phyloP scores from a whole-genome alignment of 2,113 vertebrate genomes.

The Coracopsis vasa region DNA sequence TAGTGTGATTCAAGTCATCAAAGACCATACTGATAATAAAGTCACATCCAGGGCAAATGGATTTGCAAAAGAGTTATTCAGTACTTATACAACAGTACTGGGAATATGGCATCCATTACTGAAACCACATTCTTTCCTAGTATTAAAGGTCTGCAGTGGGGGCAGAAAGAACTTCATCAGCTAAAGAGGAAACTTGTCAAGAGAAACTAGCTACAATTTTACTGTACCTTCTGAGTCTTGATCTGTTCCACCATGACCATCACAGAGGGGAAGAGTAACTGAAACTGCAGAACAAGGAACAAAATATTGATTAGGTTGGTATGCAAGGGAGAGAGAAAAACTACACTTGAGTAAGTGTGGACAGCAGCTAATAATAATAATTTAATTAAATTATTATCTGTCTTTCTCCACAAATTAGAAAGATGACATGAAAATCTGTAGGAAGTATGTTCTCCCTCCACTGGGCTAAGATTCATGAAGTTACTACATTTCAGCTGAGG shows the following conservation, averaged over 20 bases:
- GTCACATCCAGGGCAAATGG: background rate
- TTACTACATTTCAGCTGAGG: background rate
- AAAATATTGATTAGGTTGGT: background rate
- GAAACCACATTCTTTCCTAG: background rate
- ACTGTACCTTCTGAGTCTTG: conserved; percentile 90
- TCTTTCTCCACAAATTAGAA: background rate
- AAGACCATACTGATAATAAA: background rate
- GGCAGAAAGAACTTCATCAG: background rate
- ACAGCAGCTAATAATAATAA: background rate
- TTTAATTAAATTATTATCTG: background rate
- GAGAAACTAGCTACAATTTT: background rate
- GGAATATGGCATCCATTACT: background rate
- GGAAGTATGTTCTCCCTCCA: background rate
- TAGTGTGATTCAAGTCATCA: background rate
- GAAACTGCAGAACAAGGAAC: conserved; percentile 80
- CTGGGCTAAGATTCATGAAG: background rate
- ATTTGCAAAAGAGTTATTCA: background rate
- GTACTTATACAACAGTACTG: background rate
- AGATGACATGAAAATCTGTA: background rate
- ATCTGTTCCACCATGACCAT: conserved; percentile 97
- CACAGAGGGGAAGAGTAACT: conserved; percentile 95
- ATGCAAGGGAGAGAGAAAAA: background rate
- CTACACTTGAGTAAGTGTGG: background rate
- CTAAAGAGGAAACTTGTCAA: background rate
- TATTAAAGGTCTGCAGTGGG: background rate